Evolutionary conservation across 2,888 invertebrate genomes (phyloP).

Genomic region (Gymnocheta viridis): DNA sequence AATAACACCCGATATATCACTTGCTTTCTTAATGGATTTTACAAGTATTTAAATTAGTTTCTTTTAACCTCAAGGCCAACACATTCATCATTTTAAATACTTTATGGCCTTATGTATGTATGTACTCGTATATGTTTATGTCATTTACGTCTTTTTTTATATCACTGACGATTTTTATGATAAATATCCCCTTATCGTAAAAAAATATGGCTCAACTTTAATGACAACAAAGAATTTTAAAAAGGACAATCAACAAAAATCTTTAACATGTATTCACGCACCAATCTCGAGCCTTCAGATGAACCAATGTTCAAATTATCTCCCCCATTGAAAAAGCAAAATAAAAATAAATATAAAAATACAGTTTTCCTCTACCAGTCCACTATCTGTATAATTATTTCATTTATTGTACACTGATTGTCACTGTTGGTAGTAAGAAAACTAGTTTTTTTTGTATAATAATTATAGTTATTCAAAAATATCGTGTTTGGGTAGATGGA

Average conservation of each 20-base stretch:
- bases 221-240: conserved; percentile 9
- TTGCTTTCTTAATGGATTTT: not conserved
- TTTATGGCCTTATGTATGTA: not conserved
- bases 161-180: conserved; percentile 44
- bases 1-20: not conserved
- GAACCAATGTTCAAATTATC: not conserved
- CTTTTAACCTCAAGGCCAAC: conserved; percentile 34
- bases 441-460: conserved; percentile 54
- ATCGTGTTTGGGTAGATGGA: conserved; percentile 48
- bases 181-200: conserved; percentile 31
- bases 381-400: conserved; percentile 45
- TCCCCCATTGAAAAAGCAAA: conserved; percentile 27
- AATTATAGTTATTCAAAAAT: conserved; percentile 67
- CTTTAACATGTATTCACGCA: not conserved
- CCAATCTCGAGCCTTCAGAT: not conserved
- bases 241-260: conserved; percentile 3
- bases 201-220: conserved; percentile 32
- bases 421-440: conserved; percentile 58
- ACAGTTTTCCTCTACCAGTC: not conserved
- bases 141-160: conserved; percentile 10
- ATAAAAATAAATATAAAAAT: not conserved
- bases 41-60: not conserved
- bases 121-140: too few species aligned
- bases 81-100: conserved; percentile 31
- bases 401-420: conserved; percentile 57